Evolutionary conservation across 2,888 invertebrate genomes (phyloP).

Genomic region (Polymixis lichenea): DNA sequence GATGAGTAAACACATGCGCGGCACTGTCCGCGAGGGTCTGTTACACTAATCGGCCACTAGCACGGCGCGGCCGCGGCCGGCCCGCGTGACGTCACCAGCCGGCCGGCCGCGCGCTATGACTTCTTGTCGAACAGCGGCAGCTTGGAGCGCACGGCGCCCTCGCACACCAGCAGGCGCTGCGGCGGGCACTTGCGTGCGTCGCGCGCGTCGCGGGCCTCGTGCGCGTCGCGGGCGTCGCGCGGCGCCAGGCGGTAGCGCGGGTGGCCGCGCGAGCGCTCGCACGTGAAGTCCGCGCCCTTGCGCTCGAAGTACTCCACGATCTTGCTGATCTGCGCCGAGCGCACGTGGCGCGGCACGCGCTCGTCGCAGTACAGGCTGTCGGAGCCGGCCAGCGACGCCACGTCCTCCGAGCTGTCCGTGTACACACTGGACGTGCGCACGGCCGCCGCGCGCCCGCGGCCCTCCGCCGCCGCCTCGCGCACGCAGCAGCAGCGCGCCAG

Average conservation of each 20-base stretch:
- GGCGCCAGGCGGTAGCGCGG: conserved; percentile 69
- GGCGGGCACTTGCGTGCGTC: conserved; percentile 86
- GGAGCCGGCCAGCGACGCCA: conserved; percentile 95
- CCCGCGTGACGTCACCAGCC: no score
- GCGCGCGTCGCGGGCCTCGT: neutral
- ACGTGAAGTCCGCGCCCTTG: conserved; percentile 91
- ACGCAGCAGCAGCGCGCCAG: conserved; percentile 82
- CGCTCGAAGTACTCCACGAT: conserved; percentile 97
- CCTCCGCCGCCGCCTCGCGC: conserved; percentile 72
- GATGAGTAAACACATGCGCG: conserved; percentile 8
- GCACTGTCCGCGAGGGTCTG: neutral
- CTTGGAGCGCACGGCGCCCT: conserved; percentile 96
- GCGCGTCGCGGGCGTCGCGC: conserved; percentile 27
- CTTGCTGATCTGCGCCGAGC: conserved; percentile 94
- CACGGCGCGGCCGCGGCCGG: neutral
- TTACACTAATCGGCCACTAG: conserved; percentile 9
- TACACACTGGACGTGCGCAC: conserved; percentile 94
- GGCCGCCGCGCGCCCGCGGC: conserved; percentile 75
- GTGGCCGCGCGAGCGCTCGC: conserved; percentile 82
- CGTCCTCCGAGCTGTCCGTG: conserved; percentile 96
- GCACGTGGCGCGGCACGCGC: conserved; percentile 89
- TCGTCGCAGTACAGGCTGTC: conserved; percentile 94
- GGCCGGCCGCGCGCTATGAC: conserved; percentile 75
- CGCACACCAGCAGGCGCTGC: conserved; percentile 94
- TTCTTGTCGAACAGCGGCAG: conserved; percentile 95